Percentiles rank a stretch among this genome's conserved stretches.
phyloP scores from a whole-genome alignment of 2,113 vertebrate genomes.

The Sinocyclocheilus grahami region DNA sequence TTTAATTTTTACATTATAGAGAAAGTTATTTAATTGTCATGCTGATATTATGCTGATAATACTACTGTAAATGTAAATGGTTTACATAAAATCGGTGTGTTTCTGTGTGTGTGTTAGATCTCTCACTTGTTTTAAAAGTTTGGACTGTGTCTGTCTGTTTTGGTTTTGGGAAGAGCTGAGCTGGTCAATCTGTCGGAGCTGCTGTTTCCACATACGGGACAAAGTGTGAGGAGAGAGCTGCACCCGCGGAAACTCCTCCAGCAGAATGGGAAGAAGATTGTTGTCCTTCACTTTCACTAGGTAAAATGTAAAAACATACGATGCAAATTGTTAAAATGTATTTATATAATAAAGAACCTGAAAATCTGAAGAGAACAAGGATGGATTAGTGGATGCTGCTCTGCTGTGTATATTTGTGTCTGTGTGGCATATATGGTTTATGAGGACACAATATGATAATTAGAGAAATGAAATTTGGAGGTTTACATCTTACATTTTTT shows the following conservation, averaged over 20 bases:
- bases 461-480: too few species aligned
- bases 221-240: constrained; percentile 81
- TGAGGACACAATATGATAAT: background rate
- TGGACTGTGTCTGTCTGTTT: constrained; percentile 62
- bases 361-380: background rate
- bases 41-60: background rate
- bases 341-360: background rate
- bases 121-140: constrained; percentile 81
- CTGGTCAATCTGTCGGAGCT: constrained; percentile 82
- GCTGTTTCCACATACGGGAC: constrained; percentile 87
- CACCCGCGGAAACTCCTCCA: constrained; percentile 87
- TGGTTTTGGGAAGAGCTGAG: constrained; percentile 70
- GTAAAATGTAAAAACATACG: constrained; percentile 23
- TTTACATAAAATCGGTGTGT: background rate
- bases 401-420: background rate
- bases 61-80: background rate
- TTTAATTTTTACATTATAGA: background rate
- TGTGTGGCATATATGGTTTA: background rate
- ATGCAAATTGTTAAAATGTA: background rate
- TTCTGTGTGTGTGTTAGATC: background rate
- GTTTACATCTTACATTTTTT: too few species aligned
- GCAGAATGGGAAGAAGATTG: constrained; percentile 81
- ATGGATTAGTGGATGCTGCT: background rate
- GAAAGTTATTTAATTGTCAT: background rate
- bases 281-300: constrained; percentile 85